Conservation (phyloP, 2,797 vertebrate species). For the Choloepus didactylus region DNA sequence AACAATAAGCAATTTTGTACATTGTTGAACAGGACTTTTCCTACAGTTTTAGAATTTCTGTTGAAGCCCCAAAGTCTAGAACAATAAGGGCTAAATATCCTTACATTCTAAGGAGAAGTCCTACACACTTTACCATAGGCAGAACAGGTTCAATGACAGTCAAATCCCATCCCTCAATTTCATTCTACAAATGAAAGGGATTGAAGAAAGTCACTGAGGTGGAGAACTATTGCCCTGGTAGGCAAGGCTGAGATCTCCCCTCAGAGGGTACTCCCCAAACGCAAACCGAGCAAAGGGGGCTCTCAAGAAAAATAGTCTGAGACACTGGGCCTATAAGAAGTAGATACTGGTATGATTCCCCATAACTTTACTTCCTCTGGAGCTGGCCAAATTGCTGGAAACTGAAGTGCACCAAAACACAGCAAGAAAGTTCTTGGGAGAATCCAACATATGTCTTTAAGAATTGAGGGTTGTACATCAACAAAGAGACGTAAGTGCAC, state of each 20-base stretch:
- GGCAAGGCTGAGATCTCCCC: neutral
- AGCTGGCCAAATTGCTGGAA: neutral
- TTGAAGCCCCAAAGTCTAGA: constrained; percentile 1
- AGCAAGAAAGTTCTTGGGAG: neutral
- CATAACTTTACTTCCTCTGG: neutral
- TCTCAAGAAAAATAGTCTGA: neutral
- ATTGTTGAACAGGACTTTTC: neutral
- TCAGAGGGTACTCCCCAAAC: neutral
- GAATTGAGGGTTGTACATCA: neutral
- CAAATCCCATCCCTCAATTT: neutral
- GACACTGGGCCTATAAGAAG: constrained; percentile 11
- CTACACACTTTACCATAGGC: neutral
- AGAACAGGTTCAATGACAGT: neutral
- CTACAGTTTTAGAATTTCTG: constrained; percentile 13
- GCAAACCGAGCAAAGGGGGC: neutral
- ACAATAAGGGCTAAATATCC: neutral
- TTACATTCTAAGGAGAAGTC: constrained; percentile 35
- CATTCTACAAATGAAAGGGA: constrained; percentile 4
- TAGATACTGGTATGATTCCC: neutral
- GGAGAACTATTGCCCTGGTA: neutral
- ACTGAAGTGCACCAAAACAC: neutral
- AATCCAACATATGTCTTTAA: neutral
- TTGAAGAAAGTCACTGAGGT: neutral
- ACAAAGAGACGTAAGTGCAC: neutral
- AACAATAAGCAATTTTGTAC: neutral